Evolutionary conservation across 2,113 vertebrate species (phyloP).

Genomic region (Cochlearius cochlearius): DNA sequence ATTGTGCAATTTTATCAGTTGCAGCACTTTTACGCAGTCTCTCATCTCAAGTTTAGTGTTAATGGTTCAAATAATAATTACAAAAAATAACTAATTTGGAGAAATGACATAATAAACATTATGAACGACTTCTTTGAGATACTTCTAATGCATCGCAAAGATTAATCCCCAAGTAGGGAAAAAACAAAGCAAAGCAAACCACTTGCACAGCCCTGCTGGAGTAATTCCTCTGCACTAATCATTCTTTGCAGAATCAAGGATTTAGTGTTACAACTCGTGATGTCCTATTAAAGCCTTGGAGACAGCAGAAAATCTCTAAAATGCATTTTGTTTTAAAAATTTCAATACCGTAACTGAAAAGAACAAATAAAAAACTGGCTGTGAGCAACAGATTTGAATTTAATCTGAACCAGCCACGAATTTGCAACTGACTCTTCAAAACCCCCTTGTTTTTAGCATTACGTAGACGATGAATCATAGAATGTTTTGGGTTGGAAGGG

Average conservation of each 20-base stretch:
- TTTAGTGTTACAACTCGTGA: background rate
- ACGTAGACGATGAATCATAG: background rate
- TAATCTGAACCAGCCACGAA: background rate
- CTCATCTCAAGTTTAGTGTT: background rate
- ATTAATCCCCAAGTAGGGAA: background rate
- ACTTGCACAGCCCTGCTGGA: background rate
- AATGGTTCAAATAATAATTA: background rate
- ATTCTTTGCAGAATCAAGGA: background rate
- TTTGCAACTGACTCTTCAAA: background rate
- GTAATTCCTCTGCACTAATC: background rate
- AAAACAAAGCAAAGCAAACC: background rate
- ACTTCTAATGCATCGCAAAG: background rate
- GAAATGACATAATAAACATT: background rate
- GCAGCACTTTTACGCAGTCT: background rate
- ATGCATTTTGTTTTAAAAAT: background rate
- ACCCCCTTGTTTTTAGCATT: accelerated
- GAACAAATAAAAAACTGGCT: background rate
- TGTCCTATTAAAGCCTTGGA: background rate
- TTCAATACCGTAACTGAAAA: background rate
- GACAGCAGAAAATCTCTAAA: background rate
- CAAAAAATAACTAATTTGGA: background rate
- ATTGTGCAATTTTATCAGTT: background rate
- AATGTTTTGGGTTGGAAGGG: too few species aligned
- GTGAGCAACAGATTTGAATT: background rate
- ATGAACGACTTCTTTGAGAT: background rate